These are phyloP conservation scores for Hyalella azteca DNA, from an alignment of 2,888 invertebrate species.

Conservation along the genomic window DNA sequence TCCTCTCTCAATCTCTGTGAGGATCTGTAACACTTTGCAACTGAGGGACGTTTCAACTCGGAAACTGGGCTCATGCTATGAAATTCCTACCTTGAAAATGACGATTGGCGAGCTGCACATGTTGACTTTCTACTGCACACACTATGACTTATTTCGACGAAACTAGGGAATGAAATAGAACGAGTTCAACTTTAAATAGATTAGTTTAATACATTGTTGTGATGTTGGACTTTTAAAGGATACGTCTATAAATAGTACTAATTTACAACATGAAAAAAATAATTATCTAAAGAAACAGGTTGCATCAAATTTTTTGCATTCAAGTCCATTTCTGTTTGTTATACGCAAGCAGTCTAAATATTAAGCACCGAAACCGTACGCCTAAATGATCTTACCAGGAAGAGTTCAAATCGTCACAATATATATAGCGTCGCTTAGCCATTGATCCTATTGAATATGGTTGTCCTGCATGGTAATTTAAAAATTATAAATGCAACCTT, in stretches of 20 bases:
- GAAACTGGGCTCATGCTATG: not conserved
- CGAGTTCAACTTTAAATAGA: no score
- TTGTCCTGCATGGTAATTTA: not conserved
- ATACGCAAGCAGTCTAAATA: not conserved
- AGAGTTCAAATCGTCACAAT: not conserved
- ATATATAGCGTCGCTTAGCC: not conserved
- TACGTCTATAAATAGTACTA: no score
- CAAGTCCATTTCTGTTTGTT: not conserved
- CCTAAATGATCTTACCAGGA: not conserved
- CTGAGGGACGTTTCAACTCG: not conserved
- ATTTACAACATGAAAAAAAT: no score
- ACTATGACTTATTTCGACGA: no score
- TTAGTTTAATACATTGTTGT: no score
- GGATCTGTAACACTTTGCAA: no score
- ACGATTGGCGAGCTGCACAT: no score
- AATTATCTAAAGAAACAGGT: no score
- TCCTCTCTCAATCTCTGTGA: not conserved
- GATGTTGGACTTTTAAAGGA: no score
- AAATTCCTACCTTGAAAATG: not conserved
- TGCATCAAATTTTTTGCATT: not conserved
- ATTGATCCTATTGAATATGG: not conserved
- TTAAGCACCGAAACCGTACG: not conserved
- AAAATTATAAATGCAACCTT: not conserved
- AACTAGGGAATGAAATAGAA: no score
- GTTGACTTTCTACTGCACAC: not conserved